Conservation (phyloP, 1,140 invertebrate genomes). For the Heliothis subflexa region DNA sequence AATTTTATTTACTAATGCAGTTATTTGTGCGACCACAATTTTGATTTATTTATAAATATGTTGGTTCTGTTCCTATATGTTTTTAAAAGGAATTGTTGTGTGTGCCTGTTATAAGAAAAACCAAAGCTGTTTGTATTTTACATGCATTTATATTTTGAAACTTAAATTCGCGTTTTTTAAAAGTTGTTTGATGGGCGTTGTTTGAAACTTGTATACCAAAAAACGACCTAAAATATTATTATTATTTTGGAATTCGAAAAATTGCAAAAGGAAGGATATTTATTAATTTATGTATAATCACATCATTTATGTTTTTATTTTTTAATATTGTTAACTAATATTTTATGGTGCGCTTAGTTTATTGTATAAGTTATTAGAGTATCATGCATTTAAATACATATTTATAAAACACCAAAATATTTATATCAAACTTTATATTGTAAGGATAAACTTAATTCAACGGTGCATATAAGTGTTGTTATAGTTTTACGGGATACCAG, state of each 20-base stretch:
- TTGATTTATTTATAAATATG: constrained; percentile 13
- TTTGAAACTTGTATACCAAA: too few species aligned
- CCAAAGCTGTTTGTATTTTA: background rate
- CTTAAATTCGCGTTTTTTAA: background rate
- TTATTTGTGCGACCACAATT: background rate
- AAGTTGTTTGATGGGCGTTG: background rate
- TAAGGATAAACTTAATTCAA: constrained; percentile 12
- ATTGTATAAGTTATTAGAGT: background rate
- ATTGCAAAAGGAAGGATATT: too few species aligned
- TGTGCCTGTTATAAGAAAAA: background rate
- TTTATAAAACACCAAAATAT: constrained; percentile 1
- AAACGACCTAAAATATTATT: too few species aligned
- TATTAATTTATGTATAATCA: too few species aligned
- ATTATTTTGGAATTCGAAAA: too few species aligned
- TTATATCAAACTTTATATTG: constrained; percentile 7
- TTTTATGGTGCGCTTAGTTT: background rate
- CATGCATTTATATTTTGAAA: constrained; percentile 8
- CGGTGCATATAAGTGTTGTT: constrained; percentile 31
- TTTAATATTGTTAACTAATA: background rate
- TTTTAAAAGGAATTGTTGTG: constrained; percentile 11
- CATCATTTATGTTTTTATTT: background rate
- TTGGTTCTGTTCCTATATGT: constrained; percentile 6
- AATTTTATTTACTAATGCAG: constrained; percentile 28
- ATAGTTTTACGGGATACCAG: constrained; percentile 11
- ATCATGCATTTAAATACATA: background rate